Evolutionary conservation across 1,140 invertebrate species (phyloP), one percentile per base, ranked within the genome.

Genomic region (Drosophila carrolli): DNA sequence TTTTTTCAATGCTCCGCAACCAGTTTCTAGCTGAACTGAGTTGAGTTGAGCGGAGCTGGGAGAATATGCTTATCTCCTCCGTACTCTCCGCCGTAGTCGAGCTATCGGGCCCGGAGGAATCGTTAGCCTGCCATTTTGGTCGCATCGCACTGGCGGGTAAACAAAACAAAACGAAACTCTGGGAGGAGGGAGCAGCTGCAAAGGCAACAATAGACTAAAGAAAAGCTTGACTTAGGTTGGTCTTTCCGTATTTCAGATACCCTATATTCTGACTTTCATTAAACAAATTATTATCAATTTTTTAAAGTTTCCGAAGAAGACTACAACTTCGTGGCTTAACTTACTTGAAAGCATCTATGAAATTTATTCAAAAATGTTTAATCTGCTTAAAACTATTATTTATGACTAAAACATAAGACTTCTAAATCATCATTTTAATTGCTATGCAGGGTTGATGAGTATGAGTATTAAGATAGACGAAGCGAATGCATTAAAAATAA

Each of bases 81-180:
- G 11, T 53, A 16, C 60, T 66, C 57, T 62, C 54, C 61, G 47
- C 59, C 54, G 43, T 27, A 43, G 19, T 53, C 37, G 37, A 81
- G 61, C 61, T 75, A 88, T 89, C 83, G 83, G 66, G 62, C 84
- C 84, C 77, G 27, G 58, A 89, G 84, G 84, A 89, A 84, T 90
- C 85, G 84, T 89, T 89, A 89, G 84, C 77, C 70, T 81, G 71
- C 73, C 74, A 81, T 83, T 88, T 88, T 76, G 75, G 83, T 81
- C 66, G 72, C 75, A 88, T 77, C 68, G 75, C 66, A 60, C 70
- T 70, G 70, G 32, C 73, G 70, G 56, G 62, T 65, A 80, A 84
- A 80, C 77, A 88, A 78, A 75, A 81, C 82, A 89, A 70, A 79
- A 74, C 70, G 61, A 50, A 53, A 40, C 43, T 43, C 38, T 35